Conservation (phyloP, 2,113 vertebrate species). For the Mandrillus leucophaeus region DNA sequence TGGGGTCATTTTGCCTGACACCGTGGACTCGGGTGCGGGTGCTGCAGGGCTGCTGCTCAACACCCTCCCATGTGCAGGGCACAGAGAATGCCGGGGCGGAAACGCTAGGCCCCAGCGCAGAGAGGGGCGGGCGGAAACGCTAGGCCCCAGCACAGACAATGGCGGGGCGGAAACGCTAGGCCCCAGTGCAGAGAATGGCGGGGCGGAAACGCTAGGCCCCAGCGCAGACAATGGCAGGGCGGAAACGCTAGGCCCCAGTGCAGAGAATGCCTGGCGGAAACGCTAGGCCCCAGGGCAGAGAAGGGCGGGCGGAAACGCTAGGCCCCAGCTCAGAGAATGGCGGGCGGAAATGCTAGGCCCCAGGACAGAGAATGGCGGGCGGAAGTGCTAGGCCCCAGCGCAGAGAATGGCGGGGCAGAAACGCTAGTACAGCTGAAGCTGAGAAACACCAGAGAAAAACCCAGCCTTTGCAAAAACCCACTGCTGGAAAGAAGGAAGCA, state of each 20-base stretch:
- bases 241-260: too few relatives aligned
- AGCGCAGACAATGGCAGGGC: accelerated
- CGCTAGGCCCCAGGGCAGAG: too few relatives aligned
- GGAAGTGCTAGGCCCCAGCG: too few relatives aligned
- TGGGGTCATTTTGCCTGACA: not conserved
- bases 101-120: too few relatives aligned
- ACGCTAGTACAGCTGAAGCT: not conserved
- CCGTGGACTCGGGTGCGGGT: not conserved
- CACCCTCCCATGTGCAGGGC: too few relatives aligned
- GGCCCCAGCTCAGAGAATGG: not conserved
- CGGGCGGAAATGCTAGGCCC: too few relatives aligned
- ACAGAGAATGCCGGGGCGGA: too few relatives aligned
- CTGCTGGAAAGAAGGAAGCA: not conserved
- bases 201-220: too few relatives aligned
- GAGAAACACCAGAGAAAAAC: not conserved
- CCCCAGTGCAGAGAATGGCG: not conserved
- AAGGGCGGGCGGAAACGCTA: accelerated
- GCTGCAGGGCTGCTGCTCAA: not conserved
- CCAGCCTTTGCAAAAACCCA: not conserved
- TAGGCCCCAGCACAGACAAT: too few relatives aligned
- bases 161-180: too few relatives aligned
- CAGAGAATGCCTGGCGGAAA: accelerated
- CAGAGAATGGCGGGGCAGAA: not conserved
- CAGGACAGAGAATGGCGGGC: too few relatives aligned
- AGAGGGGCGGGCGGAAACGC: not conserved